Evolutionary conservation across 1,140 invertebrate species (phyloP), one percentile per base, ranked within the genome.

Genomic region (Magallana angulata): DNA sequence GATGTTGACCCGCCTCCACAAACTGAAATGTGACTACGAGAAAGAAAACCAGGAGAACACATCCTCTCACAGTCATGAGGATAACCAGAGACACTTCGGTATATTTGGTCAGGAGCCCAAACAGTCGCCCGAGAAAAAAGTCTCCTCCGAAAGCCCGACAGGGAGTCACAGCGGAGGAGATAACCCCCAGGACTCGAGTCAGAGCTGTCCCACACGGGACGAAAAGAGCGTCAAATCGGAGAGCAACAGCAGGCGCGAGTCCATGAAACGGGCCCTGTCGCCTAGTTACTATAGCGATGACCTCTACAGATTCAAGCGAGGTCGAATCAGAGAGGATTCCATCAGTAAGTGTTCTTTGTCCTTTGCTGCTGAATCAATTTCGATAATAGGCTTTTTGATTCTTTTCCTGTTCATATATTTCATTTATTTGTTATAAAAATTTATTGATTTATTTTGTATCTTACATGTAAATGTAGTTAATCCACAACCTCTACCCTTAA

Each of bases 1-100:
- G 18, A 97, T 98, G 97, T 94, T 99, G 81, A 96, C 97, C 93
- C 96, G 98, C 88, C 95, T 99, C 85, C 97, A 97, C 93, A 96
- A 96, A 76, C 94, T 98, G 18, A 88, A 91, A 59, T 94, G 94
- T 86, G 93, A 96, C 85, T 94, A 94, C 81, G 94, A 95, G 58
- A 91, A 94, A 8, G 91, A 93, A 57, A 90, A 89, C 11, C 89
- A 89, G 82, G 88, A 91, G 56, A 90, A 90, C 3, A 68, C n/a
- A 48, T 48, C 36, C 5, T 48, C 36, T 5, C 2, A 48, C 56
- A 89, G 89, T 60, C 68, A 36, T 1, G 85, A 88, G 16, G 91
- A 90, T 58, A 87, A 84, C n/a, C 64, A 85, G 18, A 68, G 89
- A 60, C 85, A 89, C 82, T 91, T 91, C 68, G 87, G 57, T 2